Percentiles rank a stretch among this genome's conserved stretches.
phyloP scores from a whole-genome alignment of 2,113 vertebrate genomes.

The Furnarius figulus region DNA sequence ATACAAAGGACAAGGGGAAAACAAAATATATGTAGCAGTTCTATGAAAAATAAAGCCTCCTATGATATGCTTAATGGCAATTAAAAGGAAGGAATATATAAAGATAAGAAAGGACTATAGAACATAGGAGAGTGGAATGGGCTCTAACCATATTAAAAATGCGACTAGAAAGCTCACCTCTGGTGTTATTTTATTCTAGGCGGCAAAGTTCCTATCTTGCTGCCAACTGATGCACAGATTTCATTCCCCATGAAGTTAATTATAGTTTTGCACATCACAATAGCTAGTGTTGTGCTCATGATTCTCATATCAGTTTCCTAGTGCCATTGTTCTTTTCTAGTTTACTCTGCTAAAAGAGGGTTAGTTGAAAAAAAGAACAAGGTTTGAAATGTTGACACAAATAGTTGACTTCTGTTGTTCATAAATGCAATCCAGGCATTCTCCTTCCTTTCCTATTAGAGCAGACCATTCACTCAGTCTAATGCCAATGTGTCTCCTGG shows the following conservation, averaged over 20 bases:
- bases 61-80: background rate
- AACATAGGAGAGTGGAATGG: background rate
- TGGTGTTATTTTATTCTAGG: background rate
- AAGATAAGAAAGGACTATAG: background rate
- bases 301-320: background rate
- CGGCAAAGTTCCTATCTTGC: background rate
- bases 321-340: background rate
- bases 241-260: constrained; percentile 15
- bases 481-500: background rate
- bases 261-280: background rate
- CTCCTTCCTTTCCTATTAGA: background rate
- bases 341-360: background rate
- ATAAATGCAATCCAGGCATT: background rate
- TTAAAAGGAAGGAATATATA: background rate
- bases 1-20: background rate
- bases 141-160: background rate
- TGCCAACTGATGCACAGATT: background rate
- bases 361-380: background rate
- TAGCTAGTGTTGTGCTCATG: background rate
- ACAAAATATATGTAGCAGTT: background rate
- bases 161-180: background rate
- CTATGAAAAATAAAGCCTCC: background rate
- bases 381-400: background rate
- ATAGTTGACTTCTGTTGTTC: background rate
- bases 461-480: background rate